Evolutionary conservation across 2,888 invertebrate species (phyloP).

Genomic region (Diaphora mendica): DNA sequence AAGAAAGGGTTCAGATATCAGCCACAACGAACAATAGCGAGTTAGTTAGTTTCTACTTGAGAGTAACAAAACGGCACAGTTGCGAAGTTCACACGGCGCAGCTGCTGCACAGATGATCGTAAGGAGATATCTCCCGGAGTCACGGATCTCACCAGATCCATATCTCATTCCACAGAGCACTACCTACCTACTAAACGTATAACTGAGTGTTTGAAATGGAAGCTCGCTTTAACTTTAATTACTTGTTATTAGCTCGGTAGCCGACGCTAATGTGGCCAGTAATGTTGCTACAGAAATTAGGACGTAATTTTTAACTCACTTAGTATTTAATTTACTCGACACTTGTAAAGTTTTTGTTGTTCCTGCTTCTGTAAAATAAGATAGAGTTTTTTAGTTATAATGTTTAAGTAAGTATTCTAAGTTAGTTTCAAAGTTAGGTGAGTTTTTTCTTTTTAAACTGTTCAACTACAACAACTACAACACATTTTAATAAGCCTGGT

Average conservation of each 20-base stretch:
- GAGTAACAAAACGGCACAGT: background rate
- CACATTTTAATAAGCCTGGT: too few species aligned
- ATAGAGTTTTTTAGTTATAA: background rate
- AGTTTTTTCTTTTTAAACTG: too few species aligned
- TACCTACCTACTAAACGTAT: background rate
- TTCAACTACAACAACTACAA: too few species aligned
- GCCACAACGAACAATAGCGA: constrained; percentile 8
- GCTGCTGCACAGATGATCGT: constrained; percentile 14
- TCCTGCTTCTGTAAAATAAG: background rate
- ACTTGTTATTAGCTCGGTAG: background rate
- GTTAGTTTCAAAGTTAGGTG: too few species aligned
- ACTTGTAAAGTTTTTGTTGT: background rate
- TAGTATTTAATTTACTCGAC: background rate
- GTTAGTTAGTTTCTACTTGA: background rate
- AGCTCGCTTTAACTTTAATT: constrained; percentile 12
- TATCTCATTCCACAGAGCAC: constrained; percentile 2
- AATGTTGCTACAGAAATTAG: background rate
- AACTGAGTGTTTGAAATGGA: background rate
- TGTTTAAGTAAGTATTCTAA: background rate
- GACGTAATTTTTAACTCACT: background rate
- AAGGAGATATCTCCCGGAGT: constrained; percentile 9
- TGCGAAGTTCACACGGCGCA: constrained; percentile 13
- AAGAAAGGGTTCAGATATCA: background rate
- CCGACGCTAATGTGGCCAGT: constrained; percentile 1
- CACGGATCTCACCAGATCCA: constrained; percentile 12